These are phyloP conservation scores for Eleutherodactylus coqui DNA, from an alignment of 2,797 vertebrate species.

Conservation along the genomic window DNA sequence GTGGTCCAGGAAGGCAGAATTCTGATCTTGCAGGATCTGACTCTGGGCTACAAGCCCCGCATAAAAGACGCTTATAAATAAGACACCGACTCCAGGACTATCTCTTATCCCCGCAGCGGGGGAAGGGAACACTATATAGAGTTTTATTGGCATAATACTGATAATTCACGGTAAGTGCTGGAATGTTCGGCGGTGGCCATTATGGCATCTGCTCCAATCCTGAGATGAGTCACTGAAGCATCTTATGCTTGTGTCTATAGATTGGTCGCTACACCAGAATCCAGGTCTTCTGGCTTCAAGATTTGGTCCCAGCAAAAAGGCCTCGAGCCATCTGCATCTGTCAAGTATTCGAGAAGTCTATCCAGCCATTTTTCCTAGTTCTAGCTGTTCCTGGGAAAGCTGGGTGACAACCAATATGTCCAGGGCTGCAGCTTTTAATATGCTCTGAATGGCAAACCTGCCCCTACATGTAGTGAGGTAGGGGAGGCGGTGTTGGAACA, in stretches of 20 bases:
- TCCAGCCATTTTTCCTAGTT: neutral
- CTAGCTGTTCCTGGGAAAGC: neutral
- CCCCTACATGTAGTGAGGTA: no score
- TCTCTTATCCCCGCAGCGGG: neutral
- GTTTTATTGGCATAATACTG: constrained; percentile 35
- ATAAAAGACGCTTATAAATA: neutral
- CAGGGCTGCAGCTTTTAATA: neutral
- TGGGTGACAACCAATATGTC: neutral
- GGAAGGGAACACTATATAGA: neutral
- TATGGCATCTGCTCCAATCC: neutral
- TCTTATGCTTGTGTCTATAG: neutral
- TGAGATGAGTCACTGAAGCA: neutral
- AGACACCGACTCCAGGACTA: neutral
- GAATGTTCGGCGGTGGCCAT: neutral
- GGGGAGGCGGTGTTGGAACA: no score
- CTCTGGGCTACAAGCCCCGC: no score
- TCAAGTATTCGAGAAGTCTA: no score
- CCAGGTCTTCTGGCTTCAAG: no score
- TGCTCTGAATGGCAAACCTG: no score
- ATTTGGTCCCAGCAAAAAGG: neutral
- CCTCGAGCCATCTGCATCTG: neutral
- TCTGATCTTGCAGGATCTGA: no score
- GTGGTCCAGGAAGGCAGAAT: no score
- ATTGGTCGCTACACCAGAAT: neutral
- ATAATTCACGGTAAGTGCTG: neutral